These are phyloP conservation scores for Mesitornis unicolor DNA, from an alignment of 2,113 vertebrate genomes.

Conservation along the genomic window DNA sequence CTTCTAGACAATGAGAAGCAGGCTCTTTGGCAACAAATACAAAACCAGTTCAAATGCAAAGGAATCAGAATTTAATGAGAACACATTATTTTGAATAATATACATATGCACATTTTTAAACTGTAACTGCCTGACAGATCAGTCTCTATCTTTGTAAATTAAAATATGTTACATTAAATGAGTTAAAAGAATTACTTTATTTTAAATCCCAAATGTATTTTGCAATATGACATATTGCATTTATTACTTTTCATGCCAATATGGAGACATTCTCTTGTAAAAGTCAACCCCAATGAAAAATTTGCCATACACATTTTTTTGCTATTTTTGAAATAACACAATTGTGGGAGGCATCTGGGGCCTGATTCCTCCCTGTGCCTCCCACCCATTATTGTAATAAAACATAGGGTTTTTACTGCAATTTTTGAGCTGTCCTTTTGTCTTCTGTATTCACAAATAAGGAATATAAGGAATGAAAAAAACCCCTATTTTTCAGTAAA, in stretches of 20 bases:
- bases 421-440: neutral
- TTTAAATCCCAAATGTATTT: neutral
- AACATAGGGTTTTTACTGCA: neutral
- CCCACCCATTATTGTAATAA: neutral
- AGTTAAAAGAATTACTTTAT: neutral
- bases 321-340: neutral
- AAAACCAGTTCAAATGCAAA: neutral
- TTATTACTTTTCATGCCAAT: neutral
- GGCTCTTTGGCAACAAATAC: neutral
- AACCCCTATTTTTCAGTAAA: neutral
- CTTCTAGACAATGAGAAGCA: neutral
- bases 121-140: neutral
- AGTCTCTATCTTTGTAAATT: neutral
- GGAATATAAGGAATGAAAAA: neutral
- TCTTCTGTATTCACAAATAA: neutral
- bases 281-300: neutral
- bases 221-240: neutral
- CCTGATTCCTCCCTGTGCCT: neutral
- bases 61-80: constrained; percentile 7
- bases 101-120: neutral
- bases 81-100: neutral
- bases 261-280: neutral
- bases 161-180: neutral
- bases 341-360: neutral
- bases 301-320: neutral